Conservation (phyloP, 2,797 vertebrate genomes). For the Alectoris magna region DNA sequence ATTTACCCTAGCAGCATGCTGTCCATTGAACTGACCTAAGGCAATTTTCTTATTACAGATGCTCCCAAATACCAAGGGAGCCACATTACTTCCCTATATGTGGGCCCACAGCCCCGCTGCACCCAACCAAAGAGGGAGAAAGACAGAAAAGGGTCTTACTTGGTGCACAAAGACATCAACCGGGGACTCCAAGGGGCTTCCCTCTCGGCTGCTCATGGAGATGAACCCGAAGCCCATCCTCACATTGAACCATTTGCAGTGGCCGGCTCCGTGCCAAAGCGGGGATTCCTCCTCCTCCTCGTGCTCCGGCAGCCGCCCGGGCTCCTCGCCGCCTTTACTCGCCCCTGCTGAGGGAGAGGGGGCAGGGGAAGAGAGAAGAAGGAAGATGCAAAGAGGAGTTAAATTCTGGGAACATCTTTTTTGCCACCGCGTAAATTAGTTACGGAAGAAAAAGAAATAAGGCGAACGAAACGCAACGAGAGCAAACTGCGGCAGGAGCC, state of each 20-base stretch:
- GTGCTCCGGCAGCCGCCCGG: constrained; percentile 88
- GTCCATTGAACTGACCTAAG: constrained; percentile 13
- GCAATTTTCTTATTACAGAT: constrained; percentile 16
- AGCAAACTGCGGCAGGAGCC: neutral
- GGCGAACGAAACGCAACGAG: neutral
- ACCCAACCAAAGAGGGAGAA: neutral
- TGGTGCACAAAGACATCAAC: constrained; percentile 99
- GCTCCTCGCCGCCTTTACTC: constrained; percentile 93
- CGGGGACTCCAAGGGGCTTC: constrained; percentile 91
- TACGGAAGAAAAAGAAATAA: neutral
- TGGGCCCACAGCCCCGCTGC: neutral
- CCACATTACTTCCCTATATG: neutral
- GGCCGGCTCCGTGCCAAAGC: constrained; percentile 91
- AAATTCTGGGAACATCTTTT: constrained; percentile 54
- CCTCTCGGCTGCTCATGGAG: constrained; percentile 95
- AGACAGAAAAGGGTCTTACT: constrained; percentile 86
- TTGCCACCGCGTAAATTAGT: neutral
- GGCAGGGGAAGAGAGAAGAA: neutral
- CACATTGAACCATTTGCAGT: constrained; percentile 99
- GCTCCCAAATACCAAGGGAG: constrained; percentile 22
- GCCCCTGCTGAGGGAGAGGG: constrained; percentile 89
- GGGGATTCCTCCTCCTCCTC: constrained; percentile 88
- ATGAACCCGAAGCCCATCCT: constrained; percentile 99
- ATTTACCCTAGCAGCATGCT: neutral
- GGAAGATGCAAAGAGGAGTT: constrained; percentile 58